Base-by-base conservation (phyloP, 2,797 vertebrate genomes). In the Pseudochirops cupreus region DNA sequence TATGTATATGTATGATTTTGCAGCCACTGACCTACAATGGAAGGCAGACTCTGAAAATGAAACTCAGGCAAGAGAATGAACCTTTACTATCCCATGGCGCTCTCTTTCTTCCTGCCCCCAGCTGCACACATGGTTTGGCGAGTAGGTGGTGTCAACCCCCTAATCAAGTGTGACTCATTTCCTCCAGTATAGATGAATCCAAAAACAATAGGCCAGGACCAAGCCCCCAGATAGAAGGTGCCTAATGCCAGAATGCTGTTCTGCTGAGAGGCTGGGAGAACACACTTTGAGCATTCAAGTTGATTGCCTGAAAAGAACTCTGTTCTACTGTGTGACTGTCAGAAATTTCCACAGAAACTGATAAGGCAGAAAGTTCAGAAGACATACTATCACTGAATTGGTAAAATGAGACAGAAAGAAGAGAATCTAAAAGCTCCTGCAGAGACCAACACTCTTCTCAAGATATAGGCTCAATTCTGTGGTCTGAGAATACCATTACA, bases 151-250 rank as follows among this genome's bases (percentile, higher is more conserved):
- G 58, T 96, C 89, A 96, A 95, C 26, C 94, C 92, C 54, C 97
- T 97, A 93, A 96, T 97, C 91, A 94, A 92, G 18, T n/a, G 7
- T 98, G 96, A 98, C 21, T 98, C 96, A 97, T 96, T 96, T 98
- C 92, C 93, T 96, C 31, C 92, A 91, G 59, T 95, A 59, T 93
- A 94, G 62, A 93, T 97, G 96, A 97, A 97, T 97, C 56, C 92
- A 96, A 96, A 82, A 94, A 95, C 67, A 96, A 95, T n/a, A 93
- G 74, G 92, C 96, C 21, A 93, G 74, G 93, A 56, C 53, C 56
- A 96, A 90, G 91, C 46, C 56, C 26, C 57, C 46, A 91, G 59
- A 50, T 24, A n/a, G 58, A 92, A 59, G 58, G 24, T 67, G 56
- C 31, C 14, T 90, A 91, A 96, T 90, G 55, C 39, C 90, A 91